phyloP scores from a whole-genome alignment of 1,140 invertebrate species.

The Dreissena polymorpha region DNA sequence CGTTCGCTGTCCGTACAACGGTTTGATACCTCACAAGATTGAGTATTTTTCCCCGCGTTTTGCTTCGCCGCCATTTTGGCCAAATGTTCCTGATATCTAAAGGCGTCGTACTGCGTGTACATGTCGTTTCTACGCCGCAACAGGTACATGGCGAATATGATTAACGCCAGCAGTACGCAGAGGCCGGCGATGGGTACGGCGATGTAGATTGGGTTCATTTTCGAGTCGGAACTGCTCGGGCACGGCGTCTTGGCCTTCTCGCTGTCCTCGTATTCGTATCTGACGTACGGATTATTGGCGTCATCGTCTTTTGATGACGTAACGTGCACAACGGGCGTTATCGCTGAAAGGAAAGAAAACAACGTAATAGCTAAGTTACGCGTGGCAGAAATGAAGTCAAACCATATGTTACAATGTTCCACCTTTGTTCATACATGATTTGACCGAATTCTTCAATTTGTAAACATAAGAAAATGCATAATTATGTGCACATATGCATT shows the following conservation, averaged over 20 bases:
- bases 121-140: constrained; percentile 68
- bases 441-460: too few relatives aligned
- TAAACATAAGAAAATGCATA: too few relatives aligned
- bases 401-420: too few relatives aligned
- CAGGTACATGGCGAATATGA: constrained; percentile 77
- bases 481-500: too few relatives aligned
- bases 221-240: constrained; percentile 46
- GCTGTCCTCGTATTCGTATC: constrained; percentile 38
- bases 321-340: too few relatives aligned
- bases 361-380: too few relatives aligned
- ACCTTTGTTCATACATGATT: too few relatives aligned
- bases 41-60: constrained; percentile 43
- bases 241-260: constrained; percentile 47
- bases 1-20: constrained; percentile 76
- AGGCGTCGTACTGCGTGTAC: constrained; percentile 63
- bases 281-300: constrained; percentile 37
- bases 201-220: constrained; percentile 76
- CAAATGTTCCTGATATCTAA: constrained; percentile 65
- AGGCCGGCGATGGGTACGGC: constrained; percentile 76
- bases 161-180: constrained; percentile 74
- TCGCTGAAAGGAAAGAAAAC: too few relatives aligned
- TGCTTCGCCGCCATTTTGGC: constrained; percentile 48
- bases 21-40: constrained; percentile 58
- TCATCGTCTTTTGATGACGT: background rate
- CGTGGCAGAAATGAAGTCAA: too few relatives aligned